Conservation (phyloP, 2,113 vertebrate species). For the Alethe castanea region DNA sequence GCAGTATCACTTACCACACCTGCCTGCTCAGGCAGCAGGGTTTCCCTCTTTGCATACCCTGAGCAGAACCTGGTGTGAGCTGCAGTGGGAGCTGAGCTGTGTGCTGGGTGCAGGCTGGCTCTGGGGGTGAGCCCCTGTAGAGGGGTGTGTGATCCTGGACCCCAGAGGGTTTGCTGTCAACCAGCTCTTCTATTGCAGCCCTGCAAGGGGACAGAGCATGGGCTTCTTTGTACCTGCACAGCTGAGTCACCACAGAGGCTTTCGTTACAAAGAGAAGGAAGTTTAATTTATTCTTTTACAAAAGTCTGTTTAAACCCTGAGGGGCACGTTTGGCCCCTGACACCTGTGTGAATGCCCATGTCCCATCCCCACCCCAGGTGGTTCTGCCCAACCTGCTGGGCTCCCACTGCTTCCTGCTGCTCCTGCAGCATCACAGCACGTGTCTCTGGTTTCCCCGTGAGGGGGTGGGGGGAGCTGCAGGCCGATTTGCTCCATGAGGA, state of each 20-base stretch:
- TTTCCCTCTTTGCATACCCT: neutral
- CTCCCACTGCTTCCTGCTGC: accelerated
- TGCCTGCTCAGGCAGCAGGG: accelerated
- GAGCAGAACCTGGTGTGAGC: neutral
- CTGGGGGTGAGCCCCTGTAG: accelerated
- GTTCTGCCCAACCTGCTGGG: neutral
- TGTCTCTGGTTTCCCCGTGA: neutral
- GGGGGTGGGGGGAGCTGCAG: neutral
- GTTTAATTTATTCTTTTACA: neutral
- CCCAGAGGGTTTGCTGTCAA: neutral
- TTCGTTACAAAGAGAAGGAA: neutral
- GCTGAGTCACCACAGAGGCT: neutral
- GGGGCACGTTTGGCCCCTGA: accelerated
- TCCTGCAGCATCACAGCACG: accelerated
- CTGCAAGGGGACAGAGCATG: neutral
- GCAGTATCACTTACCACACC: neutral
- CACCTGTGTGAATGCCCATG: accelerated
- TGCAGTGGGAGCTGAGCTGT: neutral
- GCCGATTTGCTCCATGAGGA: accelerated
- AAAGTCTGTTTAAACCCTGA: neutral
- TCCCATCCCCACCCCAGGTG: neutral
- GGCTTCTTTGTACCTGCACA: accelerated
- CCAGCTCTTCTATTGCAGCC: neutral
- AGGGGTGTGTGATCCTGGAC: neutral
- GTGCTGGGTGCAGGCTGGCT: neutral